phyloP scores from a whole-genome alignment of 2,113 vertebrate genomes.

The Podiceps cristatus region DNA sequence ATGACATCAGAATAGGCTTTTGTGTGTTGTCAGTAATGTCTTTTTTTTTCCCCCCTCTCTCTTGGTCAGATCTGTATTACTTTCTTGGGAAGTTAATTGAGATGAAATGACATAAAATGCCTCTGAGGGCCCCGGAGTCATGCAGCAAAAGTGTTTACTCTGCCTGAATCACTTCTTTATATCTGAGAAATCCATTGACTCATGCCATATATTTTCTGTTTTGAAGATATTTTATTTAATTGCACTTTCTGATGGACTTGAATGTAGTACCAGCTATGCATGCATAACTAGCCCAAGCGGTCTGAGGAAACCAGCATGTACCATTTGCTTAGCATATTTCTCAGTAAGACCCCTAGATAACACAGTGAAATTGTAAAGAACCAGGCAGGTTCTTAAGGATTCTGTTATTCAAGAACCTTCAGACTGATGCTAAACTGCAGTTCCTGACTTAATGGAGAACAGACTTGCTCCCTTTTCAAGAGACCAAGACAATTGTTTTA shows the following conservation, averaged over 20 bases:
- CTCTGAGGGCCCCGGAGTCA: constrained; percentile 7
- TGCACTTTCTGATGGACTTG: not conserved
- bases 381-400: not conserved
- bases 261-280: not conserved
- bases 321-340: not conserved
- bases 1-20: constrained; percentile 42
- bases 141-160: not conserved
- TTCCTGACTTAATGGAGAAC: not conserved
- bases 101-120: constrained; percentile 9
- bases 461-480: not conserved
- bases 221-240: not conserved
- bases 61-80: not conserved
- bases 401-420: not conserved
- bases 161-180: not conserved
- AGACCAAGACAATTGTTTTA: not conserved
- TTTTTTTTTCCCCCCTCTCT: not conserved
- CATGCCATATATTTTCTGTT: constrained; percentile 9
- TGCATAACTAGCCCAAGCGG: not conserved
- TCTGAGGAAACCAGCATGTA: not conserved
- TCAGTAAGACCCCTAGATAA: not conserved
- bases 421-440: not conserved
- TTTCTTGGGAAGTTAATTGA: constrained; percentile 42
- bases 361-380: not conserved
- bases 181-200: constrained; percentile 42
- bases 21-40: constrained; percentile 12